These are phyloP conservation scores for Hystrix brachyura DNA, from an alignment of 2,113 vertebrate species.

Conservation along the genomic window DNA sequence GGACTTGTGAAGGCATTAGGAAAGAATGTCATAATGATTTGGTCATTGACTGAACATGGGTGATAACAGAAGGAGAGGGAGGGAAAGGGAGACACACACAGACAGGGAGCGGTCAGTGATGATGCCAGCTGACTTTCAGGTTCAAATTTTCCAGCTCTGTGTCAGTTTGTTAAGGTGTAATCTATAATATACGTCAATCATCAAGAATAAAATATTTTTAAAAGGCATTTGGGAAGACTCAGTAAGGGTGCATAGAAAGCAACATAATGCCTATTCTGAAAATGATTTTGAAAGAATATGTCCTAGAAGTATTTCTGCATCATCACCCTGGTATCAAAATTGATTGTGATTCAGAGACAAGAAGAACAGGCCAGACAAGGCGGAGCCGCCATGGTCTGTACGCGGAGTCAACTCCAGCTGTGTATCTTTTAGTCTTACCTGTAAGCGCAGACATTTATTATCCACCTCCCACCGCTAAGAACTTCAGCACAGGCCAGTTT, in stretches of 20 bases:
- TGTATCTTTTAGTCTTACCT: neutral
- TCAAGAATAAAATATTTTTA: neutral
- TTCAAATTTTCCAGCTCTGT: neutral
- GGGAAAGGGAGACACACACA: neutral
- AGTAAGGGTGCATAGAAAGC: neutral
- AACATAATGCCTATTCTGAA: neutral
- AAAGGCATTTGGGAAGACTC: constrained; percentile 27
- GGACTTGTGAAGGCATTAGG: neutral
- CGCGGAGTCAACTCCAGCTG: neutral
- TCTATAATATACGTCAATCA: neutral
- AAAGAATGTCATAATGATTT: constrained; percentile 17
- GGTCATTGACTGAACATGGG: neutral
- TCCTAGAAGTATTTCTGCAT: neutral
- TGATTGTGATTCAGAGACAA: neutral
- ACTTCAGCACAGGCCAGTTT: neutral
- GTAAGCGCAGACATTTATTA: neutral
- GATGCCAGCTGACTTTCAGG: neutral
- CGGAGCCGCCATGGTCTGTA: neutral
- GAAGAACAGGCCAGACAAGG: neutral
- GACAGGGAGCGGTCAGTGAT: neutral
- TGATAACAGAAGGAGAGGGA: neutral
- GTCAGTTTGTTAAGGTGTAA: constrained; percentile 34
- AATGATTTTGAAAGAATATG: neutral
- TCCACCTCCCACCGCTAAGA: neutral
- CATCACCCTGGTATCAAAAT: neutral